Evolutionary conservation across 2,888 invertebrate genomes (phyloP), one percentile per base, ranked within the genome.

Genomic region (Hipparchia semele): DNA sequence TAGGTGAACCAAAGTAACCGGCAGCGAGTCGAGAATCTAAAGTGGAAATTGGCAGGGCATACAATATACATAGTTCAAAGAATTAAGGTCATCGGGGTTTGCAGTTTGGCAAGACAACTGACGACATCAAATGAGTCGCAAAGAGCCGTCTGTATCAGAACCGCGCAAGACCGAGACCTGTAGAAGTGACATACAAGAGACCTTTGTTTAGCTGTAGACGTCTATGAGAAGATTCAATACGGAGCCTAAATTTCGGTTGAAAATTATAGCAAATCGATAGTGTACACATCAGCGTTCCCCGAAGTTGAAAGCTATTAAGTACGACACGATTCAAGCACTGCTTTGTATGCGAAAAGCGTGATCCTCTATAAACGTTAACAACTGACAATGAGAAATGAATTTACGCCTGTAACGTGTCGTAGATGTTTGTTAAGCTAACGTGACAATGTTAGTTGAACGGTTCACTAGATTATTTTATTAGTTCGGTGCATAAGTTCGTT

Each of bases 361-460:
- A 39, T 51, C 33, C 23, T 12, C 6, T 53, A n/a, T 60, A 59
- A 68, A 68, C 68, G 59, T 39, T 59, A 59, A 68, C 68, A 59
- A 68, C 68, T 68, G 59, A 68, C 68, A 60, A 68, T 60, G 68
- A 59, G 68, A 53, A 60, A 68, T 68, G 23, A 60, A 68, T 68
- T 68, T 60, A 59, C 49, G 68, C 60, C 13, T 49, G 68, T 23
- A 46, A 51, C 59, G 58, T 68, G 72, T 56, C 73, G 33, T 12
- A 58, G 46, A 53, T n/a, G 45, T 67, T n/a, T 9, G 46, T 62
- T 13, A 8, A 62, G 46, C 46, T 46, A 62, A 13, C 49, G 12
- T 2, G 39, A 60, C 39, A 60, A 60, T 39, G 10, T 39, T 60
- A 23, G 10, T 60, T 60, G 58, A 8, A 58, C 6, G 2, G 23